Conservation (phyloP, 2,797 vertebrate species). For the Tokudaia tokunoshimensis region DNA sequence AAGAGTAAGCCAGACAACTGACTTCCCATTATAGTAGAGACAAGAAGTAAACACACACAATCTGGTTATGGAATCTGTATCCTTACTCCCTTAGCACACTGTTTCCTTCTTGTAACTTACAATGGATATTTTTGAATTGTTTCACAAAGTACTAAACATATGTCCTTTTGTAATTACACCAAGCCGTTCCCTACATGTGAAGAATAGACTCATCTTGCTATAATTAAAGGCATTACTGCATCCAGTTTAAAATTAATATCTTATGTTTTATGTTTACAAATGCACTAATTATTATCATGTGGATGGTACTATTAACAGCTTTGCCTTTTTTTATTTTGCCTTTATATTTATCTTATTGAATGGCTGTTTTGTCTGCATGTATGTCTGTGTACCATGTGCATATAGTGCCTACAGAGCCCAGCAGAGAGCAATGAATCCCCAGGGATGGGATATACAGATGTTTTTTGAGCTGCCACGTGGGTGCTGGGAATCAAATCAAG, state of each 20-base stretch:
- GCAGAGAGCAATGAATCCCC: neutral
- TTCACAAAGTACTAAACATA: constrained; percentile 24
- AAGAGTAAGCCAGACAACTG: neutral
- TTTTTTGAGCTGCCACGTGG: neutral
- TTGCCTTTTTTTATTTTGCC: neutral
- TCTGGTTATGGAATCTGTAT: neutral
- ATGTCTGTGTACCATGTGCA: accelerated
- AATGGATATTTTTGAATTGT: constrained; percentile 43
- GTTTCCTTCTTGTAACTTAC: neutral
- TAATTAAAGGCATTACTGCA: constrained; percentile 20
- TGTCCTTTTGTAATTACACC: constrained; percentile 36
- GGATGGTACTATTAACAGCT: neutral
- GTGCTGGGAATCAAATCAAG: neutral
- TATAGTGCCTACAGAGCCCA: neutral
- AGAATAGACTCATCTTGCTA: neutral
- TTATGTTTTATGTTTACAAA: constrained; percentile 7
- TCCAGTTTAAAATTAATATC: constrained; percentile 17
- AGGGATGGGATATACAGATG: neutral
- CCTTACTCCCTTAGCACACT: neutral
- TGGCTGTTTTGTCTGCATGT: neutral
- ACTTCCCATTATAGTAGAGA: neutral
- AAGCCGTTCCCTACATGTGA: neutral
- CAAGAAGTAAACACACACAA: neutral
- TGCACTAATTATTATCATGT: neutral
- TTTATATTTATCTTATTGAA: neutral